Conservation (phyloP, 2,113 vertebrate species). For the Neofelis nebulosa region DNA sequence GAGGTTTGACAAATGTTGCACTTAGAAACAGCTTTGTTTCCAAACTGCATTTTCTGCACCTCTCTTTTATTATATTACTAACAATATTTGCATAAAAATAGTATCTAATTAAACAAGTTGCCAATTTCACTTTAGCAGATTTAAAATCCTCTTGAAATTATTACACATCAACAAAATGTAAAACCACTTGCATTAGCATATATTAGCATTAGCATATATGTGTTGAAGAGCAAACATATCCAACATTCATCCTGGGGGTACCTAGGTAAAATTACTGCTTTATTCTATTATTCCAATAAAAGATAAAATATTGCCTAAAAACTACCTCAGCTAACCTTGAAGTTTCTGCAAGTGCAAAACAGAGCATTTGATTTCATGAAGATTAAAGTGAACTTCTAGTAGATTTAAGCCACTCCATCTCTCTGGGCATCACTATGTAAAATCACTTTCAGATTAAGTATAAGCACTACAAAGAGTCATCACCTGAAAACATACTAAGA, state of each 20-base stretch:
- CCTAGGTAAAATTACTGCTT: background rate
- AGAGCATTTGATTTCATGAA: background rate
- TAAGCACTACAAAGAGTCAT: background rate
- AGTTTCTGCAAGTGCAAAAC: background rate
- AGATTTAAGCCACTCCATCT: background rate
- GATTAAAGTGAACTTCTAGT: background rate
- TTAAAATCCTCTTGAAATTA: slow-evolving; percentile 17
- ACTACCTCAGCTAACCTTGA: slow-evolving; percentile 6
- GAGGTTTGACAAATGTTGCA: slow-evolving; percentile 40
- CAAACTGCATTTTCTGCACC: slow-evolving; percentile 34
- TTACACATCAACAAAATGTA: background rate
- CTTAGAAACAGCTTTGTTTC: slow-evolving; percentile 48
- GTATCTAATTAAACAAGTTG: slow-evolving; percentile 20
- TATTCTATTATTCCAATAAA: background rate
- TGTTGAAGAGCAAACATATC: background rate
- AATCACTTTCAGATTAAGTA: slow-evolving; percentile 35
- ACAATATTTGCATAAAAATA: slow-evolving; percentile 49
- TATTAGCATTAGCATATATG: background rate
- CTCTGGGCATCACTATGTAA: background rate
- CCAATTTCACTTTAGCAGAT: slow-evolving; percentile 37
- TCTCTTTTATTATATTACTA: slow-evolving; percentile 40
- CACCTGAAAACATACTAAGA: background rate
- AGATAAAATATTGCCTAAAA: background rate
- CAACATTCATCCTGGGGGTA: background rate
- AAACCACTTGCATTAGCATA: background rate